Conservation (phyloP, 2,797 vertebrate genomes). For the Ceryle rudis region DNA sequence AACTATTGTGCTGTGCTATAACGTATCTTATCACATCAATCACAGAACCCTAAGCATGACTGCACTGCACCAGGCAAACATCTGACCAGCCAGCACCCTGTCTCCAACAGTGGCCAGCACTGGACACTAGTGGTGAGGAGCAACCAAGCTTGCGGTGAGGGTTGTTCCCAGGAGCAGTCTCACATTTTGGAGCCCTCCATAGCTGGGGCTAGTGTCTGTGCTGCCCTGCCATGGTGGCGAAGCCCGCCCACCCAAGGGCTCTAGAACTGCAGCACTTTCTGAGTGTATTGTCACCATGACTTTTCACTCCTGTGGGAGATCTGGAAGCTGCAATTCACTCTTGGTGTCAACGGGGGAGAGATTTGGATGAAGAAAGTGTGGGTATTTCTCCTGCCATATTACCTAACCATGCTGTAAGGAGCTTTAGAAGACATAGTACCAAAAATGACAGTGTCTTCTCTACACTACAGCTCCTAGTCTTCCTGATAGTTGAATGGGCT, state of each 20-base stretch:
- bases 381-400: background rate
- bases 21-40: accelerated
- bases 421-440: background rate
- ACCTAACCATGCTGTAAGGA: background rate
- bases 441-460: background rate
- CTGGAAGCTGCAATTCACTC: background rate
- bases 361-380: background rate
- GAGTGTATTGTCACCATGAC: accelerated
- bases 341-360: background rate
- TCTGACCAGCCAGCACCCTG: background rate
- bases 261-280: background rate
- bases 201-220: accelerated
- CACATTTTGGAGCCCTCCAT: accelerated
- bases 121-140: background rate
- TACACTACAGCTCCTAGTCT: background rate
- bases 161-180: background rate
- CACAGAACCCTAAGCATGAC: background rate
- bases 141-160: background rate
- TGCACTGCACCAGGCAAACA: background rate
- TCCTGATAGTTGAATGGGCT: background rate
- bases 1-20: accelerated
- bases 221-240: accelerated
- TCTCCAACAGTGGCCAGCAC: background rate
- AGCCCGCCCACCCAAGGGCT: background rate
- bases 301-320: background rate